Base-by-base conservation (phyloP, 2,888 invertebrate genomes). In the Chaetoderma sp. region DNA sequence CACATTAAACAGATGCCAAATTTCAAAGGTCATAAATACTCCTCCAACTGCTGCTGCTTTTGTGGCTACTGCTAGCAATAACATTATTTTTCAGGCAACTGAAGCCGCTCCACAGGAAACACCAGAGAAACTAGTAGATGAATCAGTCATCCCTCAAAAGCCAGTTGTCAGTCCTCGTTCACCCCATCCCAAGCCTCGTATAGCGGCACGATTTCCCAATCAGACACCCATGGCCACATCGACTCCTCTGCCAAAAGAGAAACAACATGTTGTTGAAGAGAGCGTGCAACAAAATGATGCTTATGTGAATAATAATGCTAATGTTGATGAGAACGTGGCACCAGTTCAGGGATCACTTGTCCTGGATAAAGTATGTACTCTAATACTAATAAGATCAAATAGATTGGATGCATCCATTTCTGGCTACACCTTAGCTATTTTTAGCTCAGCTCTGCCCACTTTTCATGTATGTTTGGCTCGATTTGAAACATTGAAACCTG, bases 181-280 rank as follows among this genome's bases (percentile, higher is more conserved):
- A 16, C 28, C 45, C 1, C 44, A 30, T 8, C 55, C 64, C 25
- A 69, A 63, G 30, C 63, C 64, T 4, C 73, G 76, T 60, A 65
- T 75, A 60, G 77, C 76, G 5, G 74, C 77, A n/a, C 72, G 72
- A 61, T 76, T 76, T 67, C 70, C 75, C 4, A 58, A 44, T 5
- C 21, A 56, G 4, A 75, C 70, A 1, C 81, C 81, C 8, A 67
- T 76, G 6, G 79, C 79, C n/a, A 77, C 79, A 6, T 81, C 81
- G 23, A 81, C 81, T 27, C 81, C 81, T 1, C 72, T 80, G 74
- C 71, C 74, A 23, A 71, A 72, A 32, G 58, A 18, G 16, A 47
- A 21, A 18, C 13, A 13, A n/a, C 10, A 8, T 4, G 33, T 36
- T 39, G 28, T 10, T 39, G 52, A 23, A 36, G 36, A 60, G 21